These are phyloP conservation scores for Pantherophis vulpinus DNA, from an alignment of 2,797 vertebrate species.

Conservation along the genomic window DNA sequence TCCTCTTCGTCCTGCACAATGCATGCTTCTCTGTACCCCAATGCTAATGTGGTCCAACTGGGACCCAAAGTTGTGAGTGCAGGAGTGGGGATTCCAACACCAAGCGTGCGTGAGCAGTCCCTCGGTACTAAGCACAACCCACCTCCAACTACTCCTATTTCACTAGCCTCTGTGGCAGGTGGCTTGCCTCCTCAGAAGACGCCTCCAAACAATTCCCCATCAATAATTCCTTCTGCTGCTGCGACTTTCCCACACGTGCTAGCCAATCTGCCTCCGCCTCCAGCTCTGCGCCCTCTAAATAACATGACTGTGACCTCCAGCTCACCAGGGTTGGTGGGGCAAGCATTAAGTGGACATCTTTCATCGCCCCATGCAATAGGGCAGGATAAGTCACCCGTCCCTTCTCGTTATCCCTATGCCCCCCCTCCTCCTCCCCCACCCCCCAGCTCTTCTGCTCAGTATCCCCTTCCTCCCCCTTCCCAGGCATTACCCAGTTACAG, in stretches of 20 bases:
- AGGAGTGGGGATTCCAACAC: conserved; percentile 47
- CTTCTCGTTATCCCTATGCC: conserved; percentile 68
- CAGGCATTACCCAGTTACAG: conserved; percentile 73
- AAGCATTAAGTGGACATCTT: conserved; percentile 66
- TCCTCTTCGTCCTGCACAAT: conserved; percentile 53
- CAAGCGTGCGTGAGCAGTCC: conserved; percentile 58
- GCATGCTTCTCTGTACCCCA: conserved; percentile 58
- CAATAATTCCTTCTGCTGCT: conserved; percentile 47
- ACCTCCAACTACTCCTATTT: conserved; percentile 74
- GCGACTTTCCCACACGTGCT: conserved; percentile 71
- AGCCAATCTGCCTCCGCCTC: conserved; percentile 74
- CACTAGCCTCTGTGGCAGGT: conserved; percentile 59
- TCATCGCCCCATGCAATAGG: conserved; percentile 68
- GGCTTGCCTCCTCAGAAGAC: conserved; percentile 66
- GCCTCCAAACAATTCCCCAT: conserved; percentile 51
- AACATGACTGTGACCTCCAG: conserved; percentile 62
- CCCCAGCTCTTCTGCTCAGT: conserved; percentile 65
- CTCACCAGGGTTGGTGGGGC: conserved; percentile 69
- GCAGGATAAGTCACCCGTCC: conserved; percentile 68
- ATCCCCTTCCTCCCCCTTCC: conserved; percentile 64
- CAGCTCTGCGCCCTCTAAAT: conserved; percentile 75
- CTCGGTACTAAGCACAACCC: conserved; percentile 71
- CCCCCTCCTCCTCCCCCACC: conserved; percentile 25
- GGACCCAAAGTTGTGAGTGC: conserved; percentile 57
- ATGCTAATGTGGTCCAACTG: conserved; percentile 53